Base-by-base conservation (phyloP, 64 coral and sea anemone species). In the Montipora capricornis region DNA sequence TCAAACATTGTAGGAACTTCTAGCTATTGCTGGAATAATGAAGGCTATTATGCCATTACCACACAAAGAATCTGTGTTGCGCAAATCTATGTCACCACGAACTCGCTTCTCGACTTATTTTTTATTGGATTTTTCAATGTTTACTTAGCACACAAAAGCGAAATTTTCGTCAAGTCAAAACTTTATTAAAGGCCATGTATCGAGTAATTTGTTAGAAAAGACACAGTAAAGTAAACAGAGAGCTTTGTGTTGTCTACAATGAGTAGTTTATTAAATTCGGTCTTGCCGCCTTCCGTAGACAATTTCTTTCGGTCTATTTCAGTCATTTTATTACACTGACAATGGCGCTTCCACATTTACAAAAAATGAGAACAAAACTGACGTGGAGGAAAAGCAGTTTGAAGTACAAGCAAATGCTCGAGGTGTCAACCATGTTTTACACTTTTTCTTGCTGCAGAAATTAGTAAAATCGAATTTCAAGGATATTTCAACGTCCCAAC, bases 171-270 rank as follows among this genome's bases (percentile, higher is more conserved):
- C 80, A 94, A 91, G 91, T 81, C 81, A 90, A 90, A 95, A 89
- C 82, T 96, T 94, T 91, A 95, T 91, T 95, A 95, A 95, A 95
- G 88, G 70, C 92, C 68, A 88, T 91, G 88, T 93, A 96, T 96
- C 92, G 87, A 96, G 94, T 94, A 94, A 94, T 94, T 96, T 61
- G 93, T 88, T 87, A 92, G 91, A 90, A 78, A 90, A 78, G 76
- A 86, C 70, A 78, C 37, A 68, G 64, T 50, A 91, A 88, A 84
- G 96, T 90, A 94, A 97, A 97, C 93, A 97, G 83, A 59, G 45
- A 93, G 77, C 93, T 92, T 95, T 89, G 92, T 90, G 84, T 71
- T 68, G 83, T 89, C 89, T 73, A 58, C 82, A 95, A 95, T 81
- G 29, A 64, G 79, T 73, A 70, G 78, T 88, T 97, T 82, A 91